Conservation (phyloP, 2,113 vertebrate species). For the Saccopteryx bilineata region DNA sequence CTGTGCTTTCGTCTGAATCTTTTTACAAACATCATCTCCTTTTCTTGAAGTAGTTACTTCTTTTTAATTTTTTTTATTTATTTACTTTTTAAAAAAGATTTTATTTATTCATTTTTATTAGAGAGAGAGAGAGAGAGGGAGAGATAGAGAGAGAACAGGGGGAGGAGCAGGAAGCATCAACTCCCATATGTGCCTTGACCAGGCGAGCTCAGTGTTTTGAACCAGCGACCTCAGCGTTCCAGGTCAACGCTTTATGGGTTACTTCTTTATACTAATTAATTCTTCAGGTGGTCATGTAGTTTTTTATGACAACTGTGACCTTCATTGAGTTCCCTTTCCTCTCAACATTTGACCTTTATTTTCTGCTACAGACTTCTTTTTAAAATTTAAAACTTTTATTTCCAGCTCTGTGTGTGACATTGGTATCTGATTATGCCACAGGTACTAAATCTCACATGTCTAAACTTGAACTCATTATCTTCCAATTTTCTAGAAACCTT, state of each 20-base stretch:
- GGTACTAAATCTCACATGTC: not conserved
- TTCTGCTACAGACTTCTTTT: not conserved
- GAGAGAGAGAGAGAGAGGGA: too few relatives aligned
- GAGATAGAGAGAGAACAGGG: too few relatives aligned
- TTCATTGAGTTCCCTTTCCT: slow-evolving; percentile 9
- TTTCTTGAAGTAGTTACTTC: slow-evolving; percentile 16
- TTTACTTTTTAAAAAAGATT: too few relatives aligned
- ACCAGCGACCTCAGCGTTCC: too few relatives aligned
- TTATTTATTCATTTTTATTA: too few relatives aligned
- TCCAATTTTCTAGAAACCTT: slow-evolving; percentile 23
- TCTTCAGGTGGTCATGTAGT: not conserved
- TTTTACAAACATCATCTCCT: slow-evolving; percentile 45
- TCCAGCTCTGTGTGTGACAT: not conserved
- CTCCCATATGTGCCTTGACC: too few relatives aligned
- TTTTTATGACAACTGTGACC: slow-evolving; percentile 15
- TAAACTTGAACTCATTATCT: slow-evolving; percentile 19
- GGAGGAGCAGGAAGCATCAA: too few relatives aligned
- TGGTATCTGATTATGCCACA: not conserved
- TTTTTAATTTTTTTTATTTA: not conserved
- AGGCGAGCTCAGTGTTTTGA: too few relatives aligned
- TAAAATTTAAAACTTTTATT: not conserved
- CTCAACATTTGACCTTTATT: slow-evolving; percentile 12
- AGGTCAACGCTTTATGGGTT: too few relatives aligned
- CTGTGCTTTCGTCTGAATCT: not conserved
- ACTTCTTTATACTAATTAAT: not conserved